Evolutionary conservation across 1,140 invertebrate genomes (phyloP).

Genomic region (Macrostomum lignano): DNA sequence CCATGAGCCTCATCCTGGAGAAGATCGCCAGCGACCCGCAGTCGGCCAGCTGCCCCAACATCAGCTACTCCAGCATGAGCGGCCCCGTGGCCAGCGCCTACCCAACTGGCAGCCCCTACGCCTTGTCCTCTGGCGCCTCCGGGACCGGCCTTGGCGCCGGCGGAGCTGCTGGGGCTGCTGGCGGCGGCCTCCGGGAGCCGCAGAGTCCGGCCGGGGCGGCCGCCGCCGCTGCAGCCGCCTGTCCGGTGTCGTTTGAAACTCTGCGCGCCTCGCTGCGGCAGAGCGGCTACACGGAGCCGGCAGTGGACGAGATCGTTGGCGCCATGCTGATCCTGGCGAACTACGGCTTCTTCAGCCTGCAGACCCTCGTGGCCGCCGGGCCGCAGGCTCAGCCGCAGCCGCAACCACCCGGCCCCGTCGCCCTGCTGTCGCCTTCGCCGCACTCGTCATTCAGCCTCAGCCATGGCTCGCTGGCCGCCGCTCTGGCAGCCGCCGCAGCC

Average conservation of each 20-base stretch:
- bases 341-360: constrained; percentile 66
- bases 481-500: no score
- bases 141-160: constrained; percentile 10
- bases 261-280: constrained; percentile 43
- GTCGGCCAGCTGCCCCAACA: constrained; percentile 71
- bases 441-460: no score
- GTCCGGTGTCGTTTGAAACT: constrained; percentile 23
- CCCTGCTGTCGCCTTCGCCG: no score
- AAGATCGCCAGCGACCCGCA: constrained; percentile 92
- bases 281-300: constrained; percentile 57
- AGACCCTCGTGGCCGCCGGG: no score
- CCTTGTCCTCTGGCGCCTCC: constrained; percentile 25
- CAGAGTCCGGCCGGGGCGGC: no score
- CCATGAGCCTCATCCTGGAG: constrained; percentile 64
- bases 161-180: constrained; percentile 9
- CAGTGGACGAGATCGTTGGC: constrained; percentile 53
- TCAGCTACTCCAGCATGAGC: constrained; percentile 71
- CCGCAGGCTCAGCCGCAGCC: no score
- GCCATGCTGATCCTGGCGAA: constrained; percentile 69
- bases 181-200: no score
- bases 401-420: no score
- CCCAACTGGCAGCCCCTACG: constrained; percentile 74
- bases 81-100: constrained; percentile 82
- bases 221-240: constrained; percentile 9
- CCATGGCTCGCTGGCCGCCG: no score